Base-by-base conservation (phyloP, 2,113 vertebrate genomes). In the Apteryx owenii region DNA sequence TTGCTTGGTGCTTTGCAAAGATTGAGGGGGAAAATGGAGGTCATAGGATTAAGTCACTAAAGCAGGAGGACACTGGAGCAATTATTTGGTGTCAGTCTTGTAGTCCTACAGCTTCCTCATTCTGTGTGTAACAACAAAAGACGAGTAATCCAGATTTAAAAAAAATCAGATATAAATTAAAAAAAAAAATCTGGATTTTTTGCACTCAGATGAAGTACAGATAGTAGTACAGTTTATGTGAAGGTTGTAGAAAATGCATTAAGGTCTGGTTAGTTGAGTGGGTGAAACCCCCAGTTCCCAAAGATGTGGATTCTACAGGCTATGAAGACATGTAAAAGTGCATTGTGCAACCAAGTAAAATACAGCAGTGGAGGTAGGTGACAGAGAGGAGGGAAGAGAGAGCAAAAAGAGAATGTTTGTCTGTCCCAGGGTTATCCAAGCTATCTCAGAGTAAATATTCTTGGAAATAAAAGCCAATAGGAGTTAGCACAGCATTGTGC, bases 341-440 rank as follows among this genome's bases (percentile, higher is more conserved):
- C 26, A 29, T 25, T 10, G 36, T 42, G 71, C 40, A 81, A 69
- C 17, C 22, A 69, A 64, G 5, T 54, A 28, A 65, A 66, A 68
- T 29, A 36, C 1, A 29, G 7, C 13, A 58, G 25, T 78, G 36
- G 44, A 88, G 36, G n/a, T 0, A 2, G 54, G 1, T 3, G 25
- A 22, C 42, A 36, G 14, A 22, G 33, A 76, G 2, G 44, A 70
- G 6, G 2, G 9, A 38, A 71, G 77, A 89, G 19, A 81, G 80
- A 78, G 19, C 5, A 82, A 25, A 8, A 4, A 60, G 18, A 72
- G 31, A 77, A 22, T 38, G 81, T 22, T 22, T 80, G 7, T 26
- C 17, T 75, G 19, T 66, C 28, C 10, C 29, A 19, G 46, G 44
- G 15, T 66, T 46, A 76, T 56, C 50, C 4, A 42, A n/a, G 7